These are phyloP conservation scores for Nasonia longicornis DNA, from an alignment of 1,140 invertebrate species.

Conservation along the genomic window DNA sequence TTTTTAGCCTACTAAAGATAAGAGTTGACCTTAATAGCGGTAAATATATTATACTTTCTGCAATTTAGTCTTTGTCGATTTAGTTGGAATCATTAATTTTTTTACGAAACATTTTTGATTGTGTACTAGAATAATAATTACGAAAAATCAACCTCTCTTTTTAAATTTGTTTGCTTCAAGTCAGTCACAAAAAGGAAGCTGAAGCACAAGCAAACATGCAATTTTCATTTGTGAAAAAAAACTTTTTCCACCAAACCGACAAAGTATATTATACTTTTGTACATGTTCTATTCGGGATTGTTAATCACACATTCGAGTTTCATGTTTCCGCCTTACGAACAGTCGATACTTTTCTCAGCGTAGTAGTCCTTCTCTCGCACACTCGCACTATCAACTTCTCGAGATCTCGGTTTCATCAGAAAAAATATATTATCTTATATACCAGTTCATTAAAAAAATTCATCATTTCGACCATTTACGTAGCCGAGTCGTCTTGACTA, in stretches of 20 bases:
- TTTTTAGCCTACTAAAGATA: background rate
- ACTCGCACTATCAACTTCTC: background rate
- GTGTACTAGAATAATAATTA: too few relatives aligned
- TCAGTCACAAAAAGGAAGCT: too few relatives aligned
- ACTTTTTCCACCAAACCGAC: too few relatives aligned
- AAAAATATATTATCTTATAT: background rate
- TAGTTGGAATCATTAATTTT: background rate
- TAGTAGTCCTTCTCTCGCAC: background rate
- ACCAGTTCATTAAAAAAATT: slow-evolving; percentile 8
- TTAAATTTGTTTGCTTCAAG: too few relatives aligned
- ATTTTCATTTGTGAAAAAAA: too few relatives aligned
- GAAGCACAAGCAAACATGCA: too few relatives aligned
- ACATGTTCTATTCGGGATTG: too few relatives aligned
- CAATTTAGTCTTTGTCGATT: background rate
- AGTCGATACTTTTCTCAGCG: slow-evolving; percentile 15
- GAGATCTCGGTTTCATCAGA: slow-evolving; percentile 20
- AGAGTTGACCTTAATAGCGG: too few relatives aligned
- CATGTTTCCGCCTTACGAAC: too few relatives aligned
- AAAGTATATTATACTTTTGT: too few relatives aligned
- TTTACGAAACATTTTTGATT: slow-evolving; percentile 1
- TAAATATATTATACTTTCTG: background rate
- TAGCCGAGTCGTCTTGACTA: slow-evolving; percentile 24
- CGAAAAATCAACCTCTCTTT: too few relatives aligned
- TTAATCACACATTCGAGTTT: too few relatives aligned
- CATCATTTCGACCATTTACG: background rate